Percentiles rank a stretch among this genome's conserved stretches.
These are phyloP conservation scores for Mongoloraphidia duomilia DNA, from an alignment of 2,888 invertebrate genomes.

Conservation along the genomic window DNA sequence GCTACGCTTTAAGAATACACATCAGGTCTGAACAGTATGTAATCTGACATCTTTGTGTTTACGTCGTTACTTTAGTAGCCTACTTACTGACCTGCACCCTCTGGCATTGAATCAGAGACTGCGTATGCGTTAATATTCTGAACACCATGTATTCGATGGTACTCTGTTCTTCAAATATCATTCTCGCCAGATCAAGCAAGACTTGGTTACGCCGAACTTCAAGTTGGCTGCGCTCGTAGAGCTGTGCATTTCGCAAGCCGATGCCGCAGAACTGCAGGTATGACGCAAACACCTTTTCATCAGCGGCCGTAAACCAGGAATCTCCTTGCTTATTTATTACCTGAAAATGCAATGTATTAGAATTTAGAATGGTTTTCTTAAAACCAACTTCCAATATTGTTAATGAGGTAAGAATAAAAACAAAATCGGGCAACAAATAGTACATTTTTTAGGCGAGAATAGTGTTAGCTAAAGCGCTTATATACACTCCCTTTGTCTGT, in stretches of 20 bases:
- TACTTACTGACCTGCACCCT: constrained; percentile 66
- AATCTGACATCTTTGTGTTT: not conserved
- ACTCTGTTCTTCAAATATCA: constrained; percentile 94
- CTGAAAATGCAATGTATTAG: constrained; percentile 27
- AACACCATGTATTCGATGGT: constrained; percentile 91
- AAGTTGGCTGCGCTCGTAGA: constrained; percentile 87
- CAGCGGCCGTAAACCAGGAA: constrained; percentile 67
- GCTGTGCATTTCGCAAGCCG: constrained; percentile 86
- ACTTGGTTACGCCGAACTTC: constrained; percentile 94
- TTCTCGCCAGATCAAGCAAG: constrained; percentile 81
- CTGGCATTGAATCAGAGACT: constrained; percentile 87
- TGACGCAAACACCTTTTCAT: constrained; percentile 81
- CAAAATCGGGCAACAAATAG: constrained; percentile 7
- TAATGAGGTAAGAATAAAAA: constrained; percentile 4
- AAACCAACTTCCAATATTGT: not conserved
- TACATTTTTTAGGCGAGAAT: constrained; percentile 3
- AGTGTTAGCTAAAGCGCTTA: no score
- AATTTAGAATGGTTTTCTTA: not conserved
- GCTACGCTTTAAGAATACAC: not conserved
- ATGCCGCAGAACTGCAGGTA: constrained; percentile 96
- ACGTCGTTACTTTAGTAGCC: not conserved
- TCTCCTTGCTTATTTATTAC: constrained; percentile 84
- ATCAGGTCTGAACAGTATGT: no score
- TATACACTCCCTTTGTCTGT: no score
- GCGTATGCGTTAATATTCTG: constrained; percentile 85